A percentile compares a stretch with the other conserved stretches of the same genome.
Evolutionary conservation across 2,888 invertebrate genomes (phyloP).

Genomic region (Drosophila cracens): DNA sequence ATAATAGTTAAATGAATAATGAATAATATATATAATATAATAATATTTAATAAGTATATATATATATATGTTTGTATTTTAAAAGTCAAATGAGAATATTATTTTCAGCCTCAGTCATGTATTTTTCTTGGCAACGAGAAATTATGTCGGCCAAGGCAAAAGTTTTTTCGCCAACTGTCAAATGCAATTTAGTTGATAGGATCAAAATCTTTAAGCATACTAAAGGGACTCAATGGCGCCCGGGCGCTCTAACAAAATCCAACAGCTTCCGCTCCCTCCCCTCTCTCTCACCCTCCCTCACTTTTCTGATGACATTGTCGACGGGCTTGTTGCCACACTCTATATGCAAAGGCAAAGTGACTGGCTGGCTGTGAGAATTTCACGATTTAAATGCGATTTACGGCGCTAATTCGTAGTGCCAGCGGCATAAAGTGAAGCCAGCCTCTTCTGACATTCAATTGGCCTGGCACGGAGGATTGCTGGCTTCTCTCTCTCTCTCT

Average conservation of each 20-base stretch:
- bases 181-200: conserved; percentile 85
- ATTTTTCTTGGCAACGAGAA: conserved; percentile 36
- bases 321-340: conserved; percentile 51
- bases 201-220: conserved; percentile 79
- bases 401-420: conserved; percentile 77
- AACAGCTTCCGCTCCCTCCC: neutral
- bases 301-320: conserved; percentile 33
- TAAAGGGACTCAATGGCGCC: conserved; percentile 29
- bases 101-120: conserved; percentile 16
- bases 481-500: conserved; percentile 2
- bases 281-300: neutral
- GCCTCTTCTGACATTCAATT: conserved; percentile 52
- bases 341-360: conserved; percentile 69
- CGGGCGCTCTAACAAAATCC: conserved; percentile 7
- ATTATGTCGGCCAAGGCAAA: conserved; percentile 65
- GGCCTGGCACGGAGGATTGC: conserved; percentile 46
- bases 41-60: neutral
- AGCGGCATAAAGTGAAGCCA: conserved; percentile 55
- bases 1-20: conserved; percentile 4
- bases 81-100: conserved; percentile 42
- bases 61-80: conserved; percentile 19
- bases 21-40: neutral
- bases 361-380: conserved; percentile 72
- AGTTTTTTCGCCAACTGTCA: conserved; percentile 82
- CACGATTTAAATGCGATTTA: conserved; percentile 81